A percentile compares a stretch with the other conserved stretches of the same genome.
Evolutionary conservation across 1,140 invertebrate species (phyloP).

Genomic region (Rhyacophila brunnea): DNA sequence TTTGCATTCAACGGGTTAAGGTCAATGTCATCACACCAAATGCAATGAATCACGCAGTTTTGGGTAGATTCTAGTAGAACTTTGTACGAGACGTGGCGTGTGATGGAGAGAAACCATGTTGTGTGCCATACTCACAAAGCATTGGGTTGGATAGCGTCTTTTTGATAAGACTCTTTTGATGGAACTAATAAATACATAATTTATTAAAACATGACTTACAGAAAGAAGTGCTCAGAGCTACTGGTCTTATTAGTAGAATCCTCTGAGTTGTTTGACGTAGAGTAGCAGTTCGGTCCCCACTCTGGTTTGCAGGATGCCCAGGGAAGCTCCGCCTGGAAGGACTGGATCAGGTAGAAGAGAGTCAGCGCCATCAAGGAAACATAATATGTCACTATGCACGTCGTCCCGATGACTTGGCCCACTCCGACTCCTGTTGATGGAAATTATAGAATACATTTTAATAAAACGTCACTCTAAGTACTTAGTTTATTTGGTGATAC

Average conservation of each 20-base stretch:
- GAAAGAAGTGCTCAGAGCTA: constrained; percentile 50
- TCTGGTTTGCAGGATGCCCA: constrained; percentile 63
- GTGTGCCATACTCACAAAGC: too few species aligned
- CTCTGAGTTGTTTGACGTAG: constrained; percentile 38
- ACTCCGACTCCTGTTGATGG: constrained; percentile 74
- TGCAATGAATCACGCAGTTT: too few species aligned
- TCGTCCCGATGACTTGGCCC: constrained; percentile 72
- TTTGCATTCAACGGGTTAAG: too few species aligned
- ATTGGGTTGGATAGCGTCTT: too few species aligned
- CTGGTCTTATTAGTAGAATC: constrained; percentile 38
- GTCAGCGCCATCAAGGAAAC: constrained; percentile 78
- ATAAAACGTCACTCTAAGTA: not conserved
- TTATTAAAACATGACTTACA: too few species aligned
- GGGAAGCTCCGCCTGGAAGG: constrained; percentile 63
- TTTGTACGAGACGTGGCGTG: too few species aligned
- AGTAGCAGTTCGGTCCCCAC: constrained; percentile 54
- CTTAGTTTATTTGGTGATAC: not conserved
- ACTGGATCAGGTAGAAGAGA: constrained; percentile 69
- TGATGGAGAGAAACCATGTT: too few species aligned
- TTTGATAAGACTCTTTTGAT: too few species aligned
- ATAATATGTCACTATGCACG: constrained; percentile 75
- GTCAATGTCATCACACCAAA: too few species aligned
- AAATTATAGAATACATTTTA: constrained; percentile 11
- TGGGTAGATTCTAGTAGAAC: too few species aligned
- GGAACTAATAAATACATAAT: too few species aligned